Conservation (phyloP, 2,797 vertebrate species). For the Craterocephalus amniculus region DNA sequence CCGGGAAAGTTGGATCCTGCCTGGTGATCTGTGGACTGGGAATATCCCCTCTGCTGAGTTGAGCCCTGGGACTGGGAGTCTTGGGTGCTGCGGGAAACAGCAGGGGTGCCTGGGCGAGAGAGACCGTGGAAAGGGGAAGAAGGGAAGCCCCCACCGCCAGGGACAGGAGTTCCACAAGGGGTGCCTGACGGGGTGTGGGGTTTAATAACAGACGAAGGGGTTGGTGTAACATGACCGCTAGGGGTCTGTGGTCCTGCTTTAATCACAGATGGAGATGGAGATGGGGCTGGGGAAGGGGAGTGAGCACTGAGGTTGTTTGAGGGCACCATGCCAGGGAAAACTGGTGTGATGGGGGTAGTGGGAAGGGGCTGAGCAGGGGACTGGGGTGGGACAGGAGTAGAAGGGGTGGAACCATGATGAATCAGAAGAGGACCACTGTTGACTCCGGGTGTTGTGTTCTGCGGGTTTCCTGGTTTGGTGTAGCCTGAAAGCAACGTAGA, state of each 20-base stretch:
- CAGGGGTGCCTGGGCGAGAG: slow-evolving; percentile 82
- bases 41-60: slow-evolving; percentile 74
- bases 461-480: slow-evolving; percentile 88
- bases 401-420: slow-evolving; percentile 89
- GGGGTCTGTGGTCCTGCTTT: slow-evolving; percentile 84
- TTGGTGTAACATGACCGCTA: slow-evolving; percentile 69
- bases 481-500: slow-evolving; percentile 82
- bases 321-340: slow-evolving; percentile 91
- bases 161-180: slow-evolving; percentile 82
- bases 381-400: slow-evolving; percentile 85
- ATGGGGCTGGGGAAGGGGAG: slow-evolving; percentile 82
- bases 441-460: slow-evolving; percentile 78
- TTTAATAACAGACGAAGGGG: slow-evolving; percentile 84
- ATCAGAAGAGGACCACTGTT: slow-evolving; percentile 84
- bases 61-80: slow-evolving; percentile 75
- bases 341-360: slow-evolving; percentile 83
- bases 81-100: slow-evolving; percentile 78
- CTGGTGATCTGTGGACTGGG: slow-evolving; percentile 84
- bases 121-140: slow-evolving; percentile 79
- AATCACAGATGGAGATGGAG: slow-evolving; percentile 88
- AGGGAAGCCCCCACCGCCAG: slow-evolving; percentile 79
- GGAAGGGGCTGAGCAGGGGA: slow-evolving; percentile 84
- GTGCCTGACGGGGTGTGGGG: slow-evolving; percentile 83
- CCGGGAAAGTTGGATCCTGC: slow-evolving; percentile 82
- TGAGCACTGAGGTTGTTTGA: slow-evolving; percentile 74